Conservation (phyloP, 2,797 vertebrate species). For the Synanceia verrucosa region DNA sequence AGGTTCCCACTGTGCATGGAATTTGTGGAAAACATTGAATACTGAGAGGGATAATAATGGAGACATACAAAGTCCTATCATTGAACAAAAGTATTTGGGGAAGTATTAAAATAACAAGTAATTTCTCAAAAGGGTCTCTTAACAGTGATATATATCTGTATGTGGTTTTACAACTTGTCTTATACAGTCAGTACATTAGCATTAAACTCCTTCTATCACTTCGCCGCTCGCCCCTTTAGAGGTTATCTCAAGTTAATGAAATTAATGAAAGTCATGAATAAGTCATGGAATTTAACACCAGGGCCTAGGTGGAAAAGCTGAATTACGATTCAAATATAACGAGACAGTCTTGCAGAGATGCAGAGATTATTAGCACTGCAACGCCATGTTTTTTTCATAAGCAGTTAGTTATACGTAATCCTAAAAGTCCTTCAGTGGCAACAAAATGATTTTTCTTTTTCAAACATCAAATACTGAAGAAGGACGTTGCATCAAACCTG, state of each 20-base stretch:
- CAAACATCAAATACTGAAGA: not conserved
- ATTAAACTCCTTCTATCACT: not conserved
- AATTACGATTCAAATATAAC: slow-evolving; percentile 24
- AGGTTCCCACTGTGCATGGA: not conserved
- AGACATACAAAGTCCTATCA: not conserved
- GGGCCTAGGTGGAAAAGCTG: slow-evolving; percentile 7
- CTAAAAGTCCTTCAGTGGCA: not conserved
- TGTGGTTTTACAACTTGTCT: slow-evolving; percentile 18
- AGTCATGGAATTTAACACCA: slow-evolving; percentile 39
- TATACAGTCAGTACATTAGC: not conserved
- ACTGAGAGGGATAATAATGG: not conserved
- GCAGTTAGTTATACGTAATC: slow-evolving; percentile 9
- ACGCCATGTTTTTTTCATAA: not conserved
- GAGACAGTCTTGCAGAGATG: slow-evolving; percentile 10
- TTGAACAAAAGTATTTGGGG: not conserved
- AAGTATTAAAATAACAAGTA: not conserved
- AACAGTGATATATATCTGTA: not conserved
- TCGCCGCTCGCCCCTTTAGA: slow-evolving; percentile 9
- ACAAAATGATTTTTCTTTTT: not conserved
- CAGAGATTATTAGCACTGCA: slow-evolving; percentile 29
- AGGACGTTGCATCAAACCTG: not conserved
- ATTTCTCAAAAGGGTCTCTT: slow-evolving; percentile 2
- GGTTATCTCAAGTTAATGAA: slow-evolving; percentile 51
- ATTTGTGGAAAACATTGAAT: slow-evolving; percentile 1
- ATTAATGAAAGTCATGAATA: slow-evolving; percentile 57